A percentile compares a stretch with the other conserved stretches of the same genome.
These are phyloP conservation scores for Brienomyrus brachyistius DNA, from an alignment of 2,113 vertebrate species.

Conservation along the genomic window DNA sequence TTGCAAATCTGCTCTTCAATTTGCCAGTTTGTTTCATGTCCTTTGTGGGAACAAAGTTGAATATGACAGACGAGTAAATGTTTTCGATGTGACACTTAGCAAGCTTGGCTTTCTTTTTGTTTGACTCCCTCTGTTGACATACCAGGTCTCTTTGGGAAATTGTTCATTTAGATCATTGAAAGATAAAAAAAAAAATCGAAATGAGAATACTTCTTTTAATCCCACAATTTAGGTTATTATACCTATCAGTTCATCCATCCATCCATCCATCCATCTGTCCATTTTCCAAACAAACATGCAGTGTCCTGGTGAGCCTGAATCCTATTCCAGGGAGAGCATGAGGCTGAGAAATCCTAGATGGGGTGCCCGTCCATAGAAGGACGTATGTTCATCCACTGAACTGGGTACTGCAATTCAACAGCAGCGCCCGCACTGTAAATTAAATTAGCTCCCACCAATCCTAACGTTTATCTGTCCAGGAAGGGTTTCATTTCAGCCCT, in stretches of 20 bases:
- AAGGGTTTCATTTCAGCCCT: neutral
- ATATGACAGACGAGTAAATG: neutral
- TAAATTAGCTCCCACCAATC: neutral
- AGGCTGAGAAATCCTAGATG: neutral
- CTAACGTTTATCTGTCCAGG: neutral
- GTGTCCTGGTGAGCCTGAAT: neutral
- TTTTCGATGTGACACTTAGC: neutral
- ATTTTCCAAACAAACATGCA: neutral
- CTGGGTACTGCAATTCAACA: neutral
- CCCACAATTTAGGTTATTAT: neutral
- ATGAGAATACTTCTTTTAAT: neutral
- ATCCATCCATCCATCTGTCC: neutral
- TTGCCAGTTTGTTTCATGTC: neutral
- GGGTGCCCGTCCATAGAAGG: neutral
- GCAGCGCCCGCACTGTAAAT: neutral
- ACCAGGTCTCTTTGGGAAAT: neutral
- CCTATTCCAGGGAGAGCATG: neutral
- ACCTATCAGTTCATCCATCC: neutral
- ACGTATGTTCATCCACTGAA: neutral
- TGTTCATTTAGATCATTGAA: neutral
- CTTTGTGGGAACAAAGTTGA: neutral
- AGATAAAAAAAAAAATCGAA: neutral
- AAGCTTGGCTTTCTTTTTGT: neutral
- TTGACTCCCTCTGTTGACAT: neutral
- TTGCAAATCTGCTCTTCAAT: neutral